Base-by-base conservation (phyloP, 2,888 invertebrate genomes). In the Geophilus truncorum region DNA sequence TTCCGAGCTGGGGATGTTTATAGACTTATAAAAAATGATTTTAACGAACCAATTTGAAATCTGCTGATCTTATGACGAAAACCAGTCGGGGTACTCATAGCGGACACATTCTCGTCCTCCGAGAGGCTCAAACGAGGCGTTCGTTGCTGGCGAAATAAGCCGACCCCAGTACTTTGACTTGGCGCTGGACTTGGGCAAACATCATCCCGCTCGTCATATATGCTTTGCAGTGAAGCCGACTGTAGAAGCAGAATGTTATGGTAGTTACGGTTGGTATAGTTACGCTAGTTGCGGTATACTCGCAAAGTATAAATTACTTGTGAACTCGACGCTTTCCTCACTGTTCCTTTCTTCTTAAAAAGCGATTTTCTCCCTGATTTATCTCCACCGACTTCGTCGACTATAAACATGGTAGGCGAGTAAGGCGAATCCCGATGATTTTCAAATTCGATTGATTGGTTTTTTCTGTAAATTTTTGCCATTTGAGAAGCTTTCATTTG, bases 331-430 rank as follows among this genome's bases (percentile, higher is more conserved):
- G 82, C 82, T 81, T 84, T 84, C 79, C 83, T 83, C 18, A 84
- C 83, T 76, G 83, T 81, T 36, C 81, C 84, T 81, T 83, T 83
- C 79, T 96, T 96, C 86, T 96, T 95, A 84, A 96, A 94, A 0
- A 94, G 90, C 81, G 94, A 90, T 85, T 95, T 96, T 84, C 94
- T 91, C 82, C 92, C 90, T 12, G 82, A 77, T 70, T 83, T 83
- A 21, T 83, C 84, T 15, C 80, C 45, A 51, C 82, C 83, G n/a
- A 83, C 82, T 76, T 84, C 84, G 81, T 84, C 84, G 15, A 82
- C 81, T 57, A 82, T 80, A 81, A 83, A 83, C 78, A 84, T 82
- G 62, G 84, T 83, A 40, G 84, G 84, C 23, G 84, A 84, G 80
- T 83, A 83, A 77, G 83, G 82, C 45, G 83, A 83, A 81, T 84